phyloP scores from a whole-genome alignment of 2,888 invertebrate species.

The Pristionchus japonicus region DNA sequence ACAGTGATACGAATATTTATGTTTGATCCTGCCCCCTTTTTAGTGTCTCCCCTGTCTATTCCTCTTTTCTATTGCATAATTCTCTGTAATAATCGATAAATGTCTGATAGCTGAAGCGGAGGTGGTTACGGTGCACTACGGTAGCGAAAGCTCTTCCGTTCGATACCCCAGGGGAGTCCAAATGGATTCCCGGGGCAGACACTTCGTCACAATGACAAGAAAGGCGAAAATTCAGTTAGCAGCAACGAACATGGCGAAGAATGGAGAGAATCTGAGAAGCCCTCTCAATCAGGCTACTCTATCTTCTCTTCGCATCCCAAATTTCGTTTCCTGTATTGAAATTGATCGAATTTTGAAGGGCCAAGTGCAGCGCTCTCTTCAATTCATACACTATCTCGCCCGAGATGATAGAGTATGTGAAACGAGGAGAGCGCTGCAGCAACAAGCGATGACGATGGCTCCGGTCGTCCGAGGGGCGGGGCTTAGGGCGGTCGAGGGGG shows the following conservation, averaged over 20 bases:
- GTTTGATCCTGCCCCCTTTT: background rate
- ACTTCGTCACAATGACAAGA: background rate
- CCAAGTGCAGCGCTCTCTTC: background rate
- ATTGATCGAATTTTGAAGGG: background rate
- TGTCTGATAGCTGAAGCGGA: slow-evolving; percentile 14
- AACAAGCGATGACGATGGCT: background rate
- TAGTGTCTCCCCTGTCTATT: background rate
- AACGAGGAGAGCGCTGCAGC: background rate
- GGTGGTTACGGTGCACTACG: background rate
- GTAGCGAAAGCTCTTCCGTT: background rate
- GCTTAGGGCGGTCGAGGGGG: background rate
- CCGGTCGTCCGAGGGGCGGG: background rate
- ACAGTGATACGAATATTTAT: slow-evolving; percentile 32
- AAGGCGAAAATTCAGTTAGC: background rate
- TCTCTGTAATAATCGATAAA: slow-evolving; percentile 35
- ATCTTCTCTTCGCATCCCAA: background rate
- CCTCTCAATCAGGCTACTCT: background rate
- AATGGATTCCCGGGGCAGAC: background rate
- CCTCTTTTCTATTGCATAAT: background rate
- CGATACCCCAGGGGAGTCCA: background rate
- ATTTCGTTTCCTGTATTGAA: slow-evolving; percentile 18
- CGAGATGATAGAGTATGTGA: too few relatives aligned
- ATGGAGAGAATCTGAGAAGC: background rate
- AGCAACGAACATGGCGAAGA: background rate
- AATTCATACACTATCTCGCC: background rate